Evolutionary conservation across 2,113 vertebrate genomes (phyloP), one percentile per base, ranked within the genome.

Genomic region (Tragulus kanchil): DNA sequence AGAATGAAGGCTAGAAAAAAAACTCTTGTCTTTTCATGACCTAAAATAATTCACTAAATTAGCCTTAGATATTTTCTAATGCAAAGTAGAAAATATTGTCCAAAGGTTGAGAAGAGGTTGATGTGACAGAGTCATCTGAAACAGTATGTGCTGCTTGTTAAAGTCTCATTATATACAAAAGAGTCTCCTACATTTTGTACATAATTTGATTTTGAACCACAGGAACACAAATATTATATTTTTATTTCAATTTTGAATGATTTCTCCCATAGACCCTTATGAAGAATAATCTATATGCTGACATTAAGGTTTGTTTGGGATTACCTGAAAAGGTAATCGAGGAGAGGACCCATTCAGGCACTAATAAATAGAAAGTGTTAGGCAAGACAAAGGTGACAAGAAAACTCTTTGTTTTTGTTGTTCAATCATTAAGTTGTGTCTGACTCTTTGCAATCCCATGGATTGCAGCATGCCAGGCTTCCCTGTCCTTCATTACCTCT

Each of bases 141-240:
- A 69, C 21, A 90, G 25, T 59, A 64, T 83, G 9, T 82, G 21
- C 10, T 36, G 5, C 62, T 45, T 87, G 52, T 11, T 75, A 87
- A 61, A n/a, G 14, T 64, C 10, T 83, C 79, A 89, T 36, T 48
- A 65, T 11, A 52, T 13, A 67, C 21, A 96, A 96, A 96, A 78
- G 48, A 73, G 58, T 75, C 26, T 79, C 13, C 26, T 16, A 54
- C 8, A 36, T 48, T 95, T 85, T 89, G 3, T 12, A 48, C 8
- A 61, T 54, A 69, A 79, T 59, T 92, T 89, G 13, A 85, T 89
- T 86, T 89, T 86, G 85, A 95, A 71, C 3, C 28, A 92, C 9
- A n/a, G 54, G 19, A 45, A 95, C 23, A 69, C 10, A 85, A 73
- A 59, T 1, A 13, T 19, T 75, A 17, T 58, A 67, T 64, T 88